phyloP scores from a whole-genome alignment of 2,888 invertebrate species.

The Acleris holmiana region DNA sequence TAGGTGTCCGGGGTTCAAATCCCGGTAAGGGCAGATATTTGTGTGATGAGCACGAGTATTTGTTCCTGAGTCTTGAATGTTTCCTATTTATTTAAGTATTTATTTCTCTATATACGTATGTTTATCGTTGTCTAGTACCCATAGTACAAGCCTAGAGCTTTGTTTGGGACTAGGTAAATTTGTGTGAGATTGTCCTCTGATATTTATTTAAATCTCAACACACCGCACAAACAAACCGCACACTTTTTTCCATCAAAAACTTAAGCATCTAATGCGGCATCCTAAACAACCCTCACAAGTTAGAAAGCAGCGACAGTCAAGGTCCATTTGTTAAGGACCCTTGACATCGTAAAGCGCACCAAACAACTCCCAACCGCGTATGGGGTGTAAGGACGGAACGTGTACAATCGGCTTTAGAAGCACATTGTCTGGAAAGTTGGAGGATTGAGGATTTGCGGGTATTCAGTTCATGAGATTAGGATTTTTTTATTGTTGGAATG shows the following conservation, averaged over 20 bases:
- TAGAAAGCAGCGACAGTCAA: conserved; percentile 55
- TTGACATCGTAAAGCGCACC: conserved; percentile 61
- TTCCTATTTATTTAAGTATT: too few relatives aligned
- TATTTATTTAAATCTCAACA: too few relatives aligned
- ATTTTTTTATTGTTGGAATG: neutral
- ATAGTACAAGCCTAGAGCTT: too few relatives aligned
- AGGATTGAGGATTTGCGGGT: conserved; percentile 21
- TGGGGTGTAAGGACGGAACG: conserved; percentile 39
- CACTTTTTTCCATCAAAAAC: neutral
- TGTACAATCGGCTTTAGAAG: conserved; percentile 27
- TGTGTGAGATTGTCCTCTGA: too few relatives aligned
- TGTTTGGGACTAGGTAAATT: too few relatives aligned
- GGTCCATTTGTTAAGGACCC: conserved; percentile 64
- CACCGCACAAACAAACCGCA: too few relatives aligned
- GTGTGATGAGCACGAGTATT: too few relatives aligned
- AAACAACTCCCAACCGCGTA: conserved; percentile 47
- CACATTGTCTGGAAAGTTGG: conserved; percentile 36
- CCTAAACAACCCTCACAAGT: conserved; percentile 37
- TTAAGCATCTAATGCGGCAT: conserved; percentile 17
- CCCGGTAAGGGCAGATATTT: too few relatives aligned
- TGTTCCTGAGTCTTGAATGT: too few relatives aligned
- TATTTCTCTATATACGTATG: too few relatives aligned
- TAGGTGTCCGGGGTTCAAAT: too few relatives aligned
- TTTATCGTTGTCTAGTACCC: too few relatives aligned
- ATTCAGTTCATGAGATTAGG: conserved; percentile 20